A percentile compares a stretch with the other conserved stretches of the same genome.
phyloP scores from a whole-genome alignment of 1,140 invertebrate species.

The Drosophila sp. region DNA sequence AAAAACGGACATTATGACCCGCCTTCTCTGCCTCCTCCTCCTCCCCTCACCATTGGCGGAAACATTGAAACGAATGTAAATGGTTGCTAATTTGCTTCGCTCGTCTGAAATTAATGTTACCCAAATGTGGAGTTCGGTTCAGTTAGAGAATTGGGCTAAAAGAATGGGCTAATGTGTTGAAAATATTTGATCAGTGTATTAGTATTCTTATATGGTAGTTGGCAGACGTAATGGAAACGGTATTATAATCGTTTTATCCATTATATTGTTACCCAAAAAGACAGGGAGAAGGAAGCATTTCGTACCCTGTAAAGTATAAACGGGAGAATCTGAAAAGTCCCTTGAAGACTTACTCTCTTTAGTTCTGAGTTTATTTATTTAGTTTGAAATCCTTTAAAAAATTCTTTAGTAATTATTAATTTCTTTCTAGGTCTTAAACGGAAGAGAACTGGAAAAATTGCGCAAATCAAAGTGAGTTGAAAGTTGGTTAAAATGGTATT shows the following conservation, averaged over 20 bases:
- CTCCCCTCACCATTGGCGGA: neutral
- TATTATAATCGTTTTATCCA: neutral
- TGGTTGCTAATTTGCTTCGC: conserved; percentile 65
- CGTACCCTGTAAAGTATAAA: too few species aligned
- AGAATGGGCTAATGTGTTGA: conserved; percentile 10
- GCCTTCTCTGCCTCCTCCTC: conserved; percentile 16
- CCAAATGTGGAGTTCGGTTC: conserved; percentile 29
- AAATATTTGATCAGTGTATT: conserved; percentile 11
- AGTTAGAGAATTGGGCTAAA: neutral
- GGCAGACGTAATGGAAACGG: neutral
- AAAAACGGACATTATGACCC: conserved; percentile 3
- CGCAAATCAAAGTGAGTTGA: too few species aligned
- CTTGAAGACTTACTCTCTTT: too few species aligned
- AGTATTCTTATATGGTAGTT: neutral
- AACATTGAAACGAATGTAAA: conserved; percentile 67
- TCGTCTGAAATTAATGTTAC: conserved; percentile 49
- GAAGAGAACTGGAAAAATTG: too few species aligned
- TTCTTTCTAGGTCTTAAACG: too few species aligned
- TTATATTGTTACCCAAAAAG: too few species aligned
- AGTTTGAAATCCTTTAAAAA: too few species aligned
- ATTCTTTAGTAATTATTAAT: too few species aligned
- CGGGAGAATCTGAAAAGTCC: too few species aligned
- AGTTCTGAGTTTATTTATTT: too few species aligned
- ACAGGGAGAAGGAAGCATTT: too few species aligned
- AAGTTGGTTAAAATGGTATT: too few species aligned